Conservation (phyloP, 2,888 invertebrate genomes). For the Rhagonycha lutea region DNA sequence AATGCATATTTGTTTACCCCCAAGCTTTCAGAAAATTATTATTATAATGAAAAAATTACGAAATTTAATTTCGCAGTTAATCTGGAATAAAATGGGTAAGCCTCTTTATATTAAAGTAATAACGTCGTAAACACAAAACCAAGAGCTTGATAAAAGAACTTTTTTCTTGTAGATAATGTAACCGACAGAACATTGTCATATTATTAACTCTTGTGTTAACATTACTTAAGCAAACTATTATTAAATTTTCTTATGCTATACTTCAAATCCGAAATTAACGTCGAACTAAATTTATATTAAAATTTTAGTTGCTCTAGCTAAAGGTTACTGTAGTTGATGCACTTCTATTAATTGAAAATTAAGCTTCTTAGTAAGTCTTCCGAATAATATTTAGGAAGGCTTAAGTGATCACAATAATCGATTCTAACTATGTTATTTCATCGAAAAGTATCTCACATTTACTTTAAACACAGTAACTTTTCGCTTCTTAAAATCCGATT, state of each 20-base stretch:
- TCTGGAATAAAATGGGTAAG: neutral
- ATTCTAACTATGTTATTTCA: neutral
- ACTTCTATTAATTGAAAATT: neutral
- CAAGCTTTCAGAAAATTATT: neutral
- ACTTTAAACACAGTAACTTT: neutral
- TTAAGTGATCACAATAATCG: neutral
- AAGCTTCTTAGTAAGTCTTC: neutral
- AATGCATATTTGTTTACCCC: neutral
- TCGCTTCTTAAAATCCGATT: neutral
- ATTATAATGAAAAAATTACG: neutral
- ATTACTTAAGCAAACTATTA: slow-evolving; percentile 9
- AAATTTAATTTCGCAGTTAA: neutral
- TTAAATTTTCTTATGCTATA: slow-evolving; percentile 5
- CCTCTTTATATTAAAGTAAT: neutral
- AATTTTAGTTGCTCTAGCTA: neutral
- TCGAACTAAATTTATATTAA: neutral
- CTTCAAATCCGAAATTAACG: neutral
- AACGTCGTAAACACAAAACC: neutral
- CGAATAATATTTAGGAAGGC: neutral
- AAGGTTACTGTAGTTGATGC: neutral
- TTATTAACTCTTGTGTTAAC: slow-evolving; percentile 10
- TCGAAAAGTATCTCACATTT: neutral
- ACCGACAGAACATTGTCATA: neutral
- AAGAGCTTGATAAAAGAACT: neutral
- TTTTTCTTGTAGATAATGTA: neutral